Conservation (phyloP, 2,797 vertebrate species). For the Arctocebus calabarensis region DNA sequence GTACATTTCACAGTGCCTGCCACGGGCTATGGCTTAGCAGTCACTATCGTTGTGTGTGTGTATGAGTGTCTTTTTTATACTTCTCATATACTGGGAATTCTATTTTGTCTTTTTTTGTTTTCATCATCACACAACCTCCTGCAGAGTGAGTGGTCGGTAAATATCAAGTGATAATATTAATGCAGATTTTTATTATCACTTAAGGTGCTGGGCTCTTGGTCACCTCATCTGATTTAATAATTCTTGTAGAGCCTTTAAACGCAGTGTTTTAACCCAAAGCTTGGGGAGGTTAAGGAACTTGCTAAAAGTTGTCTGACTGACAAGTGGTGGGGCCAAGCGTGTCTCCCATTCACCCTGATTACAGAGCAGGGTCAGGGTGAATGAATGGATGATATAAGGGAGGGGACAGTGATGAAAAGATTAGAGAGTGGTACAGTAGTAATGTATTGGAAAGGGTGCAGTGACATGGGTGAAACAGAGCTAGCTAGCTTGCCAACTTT, state of each 20-base stretch:
- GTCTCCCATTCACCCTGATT: neutral
- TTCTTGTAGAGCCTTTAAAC: neutral
- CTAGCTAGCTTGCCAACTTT: neutral
- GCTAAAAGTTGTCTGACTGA: neutral
- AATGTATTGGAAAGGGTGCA: neutral
- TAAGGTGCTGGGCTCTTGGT: neutral
- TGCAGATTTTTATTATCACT: too few species aligned
- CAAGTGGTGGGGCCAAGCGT: neutral
- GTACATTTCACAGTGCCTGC: neutral
- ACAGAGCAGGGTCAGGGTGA: neutral
- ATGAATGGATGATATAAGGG: neutral
- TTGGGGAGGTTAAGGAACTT: neutral
- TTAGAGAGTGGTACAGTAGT: neutral
- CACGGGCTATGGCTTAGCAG: fast-evolving
- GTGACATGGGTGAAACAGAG: neutral
- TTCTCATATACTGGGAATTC: fast-evolving
- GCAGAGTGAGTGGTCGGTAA: neutral
- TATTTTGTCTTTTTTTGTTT: neutral
- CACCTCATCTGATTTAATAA: neutral
- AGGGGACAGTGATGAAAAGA: neutral
- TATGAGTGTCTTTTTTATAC: neutral
- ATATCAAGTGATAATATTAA: neutral
- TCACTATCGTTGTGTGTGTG: neutral
- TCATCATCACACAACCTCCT: neutral
- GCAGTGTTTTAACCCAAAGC: neutral